Evolutionary conservation across 2,888 invertebrate species (phyloP).

Genomic region (Chrysotoxum bicinctum): DNA sequence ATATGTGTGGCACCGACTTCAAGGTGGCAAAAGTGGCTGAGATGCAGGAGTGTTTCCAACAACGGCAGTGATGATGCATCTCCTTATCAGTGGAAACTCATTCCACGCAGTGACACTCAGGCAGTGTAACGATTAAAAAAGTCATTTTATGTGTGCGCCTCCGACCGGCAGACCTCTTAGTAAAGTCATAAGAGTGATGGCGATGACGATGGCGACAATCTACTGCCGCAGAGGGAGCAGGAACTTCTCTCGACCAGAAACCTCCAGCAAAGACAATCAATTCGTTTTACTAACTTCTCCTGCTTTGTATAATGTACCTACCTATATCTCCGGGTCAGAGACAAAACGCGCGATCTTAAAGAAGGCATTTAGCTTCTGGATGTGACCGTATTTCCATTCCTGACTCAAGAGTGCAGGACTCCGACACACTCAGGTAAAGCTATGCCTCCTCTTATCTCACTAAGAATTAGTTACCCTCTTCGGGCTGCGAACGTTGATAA

Average conservation of each 20-base stretch:
- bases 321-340: slow-evolving; percentile 48
- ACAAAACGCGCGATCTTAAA: slow-evolving; percentile 38
- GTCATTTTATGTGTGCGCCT: slow-evolving; percentile 58
- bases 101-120: slow-evolving; percentile 69
- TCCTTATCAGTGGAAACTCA: slow-evolving; percentile 67
- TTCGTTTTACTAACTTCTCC: slow-evolving; percentile 63
- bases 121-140: slow-evolving; percentile 67
- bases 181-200: slow-evolving; percentile 56
- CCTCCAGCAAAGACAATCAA: slow-evolving; percentile 69
- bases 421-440: slow-evolving; percentile 45
- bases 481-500: slow-evolving; percentile 61
- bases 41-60: slow-evolving; percentile 5
- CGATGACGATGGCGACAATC: slow-evolving; percentile 65
- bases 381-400: slow-evolving; percentile 59
- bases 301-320: slow-evolving; percentile 9
- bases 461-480: slow-evolving; percentile 72
- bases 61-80: slow-evolving; percentile 23
- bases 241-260: neutral
- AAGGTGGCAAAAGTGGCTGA: slow-evolving; percentile 66
- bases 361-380: slow-evolving; percentile 68
- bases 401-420: slow-evolving; percentile 15
- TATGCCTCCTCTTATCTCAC: slow-evolving; percentile 58
- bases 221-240: neutral
- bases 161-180: slow-evolving; percentile 13
- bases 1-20: slow-evolving; percentile 46